Percentiles rank a stretch among this genome's conserved stretches.
These are phyloP conservation scores for Cotesia vestalis DNA, from an alignment of 1,140 invertebrate species.

Conservation along the genomic window DNA sequence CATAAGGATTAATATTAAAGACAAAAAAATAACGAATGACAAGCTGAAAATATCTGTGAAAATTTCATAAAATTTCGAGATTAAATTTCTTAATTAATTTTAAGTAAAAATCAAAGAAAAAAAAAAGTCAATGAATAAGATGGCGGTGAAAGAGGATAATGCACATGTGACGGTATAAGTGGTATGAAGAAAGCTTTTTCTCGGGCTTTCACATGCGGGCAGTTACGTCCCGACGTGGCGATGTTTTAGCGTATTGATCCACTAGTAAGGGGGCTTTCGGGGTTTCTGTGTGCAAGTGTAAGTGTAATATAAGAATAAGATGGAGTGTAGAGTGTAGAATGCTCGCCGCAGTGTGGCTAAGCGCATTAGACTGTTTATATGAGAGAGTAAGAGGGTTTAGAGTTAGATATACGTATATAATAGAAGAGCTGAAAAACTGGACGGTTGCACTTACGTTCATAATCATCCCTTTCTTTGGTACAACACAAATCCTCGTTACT, in stretches of 20 bases:
- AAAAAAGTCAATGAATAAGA: background rate
- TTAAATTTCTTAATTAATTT: no score
- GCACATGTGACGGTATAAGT: constrained; percentile 2
- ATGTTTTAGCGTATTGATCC: constrained; percentile 67
- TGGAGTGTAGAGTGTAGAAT: background rate
- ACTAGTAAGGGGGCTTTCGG: constrained; percentile 45
- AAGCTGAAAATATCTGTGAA: no score
- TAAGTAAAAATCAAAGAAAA: no score
- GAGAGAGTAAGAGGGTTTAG: constrained; percentile 33
- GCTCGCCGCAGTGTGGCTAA: no score
- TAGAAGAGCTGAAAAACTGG: constrained; percentile 56
- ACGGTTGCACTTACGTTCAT: constrained; percentile 64
- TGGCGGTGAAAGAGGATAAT: background rate
- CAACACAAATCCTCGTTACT: constrained; percentile 27
- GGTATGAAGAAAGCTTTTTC: constrained; percentile 27
- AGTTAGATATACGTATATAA: constrained; percentile 9
- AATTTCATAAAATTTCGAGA: no score
- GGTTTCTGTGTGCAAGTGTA: no score
- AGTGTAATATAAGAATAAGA: constrained; percentile 19
- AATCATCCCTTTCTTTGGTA: constrained; percentile 35
- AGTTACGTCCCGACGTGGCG: constrained; percentile 57
- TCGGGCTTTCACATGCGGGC: constrained; percentile 33
- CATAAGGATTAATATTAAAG: no score
- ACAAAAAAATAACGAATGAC: no score
- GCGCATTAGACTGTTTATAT: no score